Evolutionary conservation across 1,140 invertebrate genomes (phyloP).

Genomic region (Chrysomallon squamiferum): DNA sequence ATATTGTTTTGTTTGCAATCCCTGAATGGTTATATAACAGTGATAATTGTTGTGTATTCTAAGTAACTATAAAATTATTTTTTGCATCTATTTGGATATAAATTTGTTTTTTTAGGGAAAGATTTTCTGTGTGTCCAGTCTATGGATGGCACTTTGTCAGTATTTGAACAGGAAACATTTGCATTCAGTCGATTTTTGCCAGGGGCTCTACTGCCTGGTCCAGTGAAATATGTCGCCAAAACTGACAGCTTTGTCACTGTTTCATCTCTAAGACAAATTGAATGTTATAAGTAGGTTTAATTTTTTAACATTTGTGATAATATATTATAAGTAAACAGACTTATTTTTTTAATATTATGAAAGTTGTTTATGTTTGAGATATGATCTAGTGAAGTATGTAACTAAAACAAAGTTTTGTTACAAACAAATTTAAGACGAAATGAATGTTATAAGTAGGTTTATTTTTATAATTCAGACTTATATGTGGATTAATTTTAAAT

Average conservation of each 20-base stretch:
- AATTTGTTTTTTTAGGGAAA: constrained; percentile 67
- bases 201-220: constrained; percentile 79
- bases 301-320: no score
- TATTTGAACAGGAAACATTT: constrained; percentile 89
- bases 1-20: no score
- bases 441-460: constrained; percentile 78
- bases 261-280: constrained; percentile 76
- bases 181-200: constrained; percentile 78
- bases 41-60: no score
- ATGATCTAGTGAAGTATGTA: constrained; percentile 78
- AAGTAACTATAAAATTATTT: no score
- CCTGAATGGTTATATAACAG: no score
- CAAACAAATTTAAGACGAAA: constrained; percentile 77
- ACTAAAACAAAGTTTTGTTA: constrained; percentile 80
- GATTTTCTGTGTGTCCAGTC: constrained; percentile 88
- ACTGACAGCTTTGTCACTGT: constrained; percentile 82
- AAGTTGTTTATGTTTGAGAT: no score
- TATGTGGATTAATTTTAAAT: background rate
- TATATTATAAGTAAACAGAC: no score
- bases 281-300: constrained; percentile 79
- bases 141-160: constrained; percentile 80
- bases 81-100: no score
- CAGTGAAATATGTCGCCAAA: constrained; percentile 76
- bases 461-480: no score
- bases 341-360: no score